Evolutionary conservation across 2,797 vertebrate species (phyloP).

Genomic region (Chloroceryle amazona): DNA sequence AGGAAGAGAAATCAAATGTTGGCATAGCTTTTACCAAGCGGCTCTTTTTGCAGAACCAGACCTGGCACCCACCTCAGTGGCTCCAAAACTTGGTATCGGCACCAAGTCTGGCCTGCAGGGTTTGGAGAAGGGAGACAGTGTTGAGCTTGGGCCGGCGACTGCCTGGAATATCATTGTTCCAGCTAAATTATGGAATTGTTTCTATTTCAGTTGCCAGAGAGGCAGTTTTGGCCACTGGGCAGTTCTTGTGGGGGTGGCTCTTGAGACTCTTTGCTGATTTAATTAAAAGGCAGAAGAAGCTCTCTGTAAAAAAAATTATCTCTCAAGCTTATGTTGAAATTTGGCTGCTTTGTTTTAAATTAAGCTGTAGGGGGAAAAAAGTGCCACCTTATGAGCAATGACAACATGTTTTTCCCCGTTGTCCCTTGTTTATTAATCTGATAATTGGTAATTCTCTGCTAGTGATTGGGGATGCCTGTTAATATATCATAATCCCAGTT

Average conservation of each 20-base stretch:
- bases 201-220: background rate
- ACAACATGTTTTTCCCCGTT: background rate
- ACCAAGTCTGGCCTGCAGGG: background rate
- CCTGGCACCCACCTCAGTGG: rapidly evolving
- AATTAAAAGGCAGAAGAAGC: background rate
- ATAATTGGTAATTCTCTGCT: background rate
- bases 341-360: background rate
- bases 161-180: background rate
- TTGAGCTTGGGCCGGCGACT: background rate
- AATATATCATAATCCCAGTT: background rate
- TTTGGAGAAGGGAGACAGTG: background rate
- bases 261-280: background rate
- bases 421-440: conserved; percentile 36
- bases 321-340: background rate
- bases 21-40: background rate
- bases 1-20: background rate
- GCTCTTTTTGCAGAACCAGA: background rate
- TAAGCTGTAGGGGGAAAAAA: background rate
- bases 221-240: background rate
- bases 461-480: background rate
- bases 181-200: background rate
- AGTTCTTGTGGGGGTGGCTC: background rate
- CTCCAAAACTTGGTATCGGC: background rate
- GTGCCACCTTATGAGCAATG: rapidly evolving
- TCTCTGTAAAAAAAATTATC: background rate